Percentiles rank a stretch among this genome's conserved stretches.
Conservation (phyloP, 2,888 invertebrate genomes). For the Hydroisotoma schaefferi region DNA sequence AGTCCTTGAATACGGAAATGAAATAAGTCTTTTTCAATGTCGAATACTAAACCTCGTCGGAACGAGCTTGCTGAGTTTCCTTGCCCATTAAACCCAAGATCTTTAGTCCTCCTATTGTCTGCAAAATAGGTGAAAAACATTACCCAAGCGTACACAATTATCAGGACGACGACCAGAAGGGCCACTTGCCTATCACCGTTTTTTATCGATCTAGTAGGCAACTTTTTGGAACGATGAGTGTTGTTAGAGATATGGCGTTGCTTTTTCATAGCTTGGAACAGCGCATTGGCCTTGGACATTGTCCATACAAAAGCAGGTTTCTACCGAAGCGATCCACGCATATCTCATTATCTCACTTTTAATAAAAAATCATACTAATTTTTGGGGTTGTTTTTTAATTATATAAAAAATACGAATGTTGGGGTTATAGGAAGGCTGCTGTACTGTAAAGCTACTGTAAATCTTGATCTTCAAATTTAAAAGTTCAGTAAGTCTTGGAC, state of each 20-base stretch:
- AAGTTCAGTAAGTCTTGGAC: no score
- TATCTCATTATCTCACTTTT: no score
- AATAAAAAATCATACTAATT: no score
- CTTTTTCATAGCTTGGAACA: background rate
- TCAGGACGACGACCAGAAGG: background rate
- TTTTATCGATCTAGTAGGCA: background rate
- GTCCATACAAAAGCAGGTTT: background rate
- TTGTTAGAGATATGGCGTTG: background rate
- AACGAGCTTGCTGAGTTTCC: slow-evolving; percentile 4
- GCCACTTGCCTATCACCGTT: background rate
- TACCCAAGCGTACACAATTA: slow-evolving; percentile 6
- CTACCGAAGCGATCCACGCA: no score
- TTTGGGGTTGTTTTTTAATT: no score
- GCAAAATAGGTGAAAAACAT: background rate
- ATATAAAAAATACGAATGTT: no score
- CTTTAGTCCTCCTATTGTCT: no score
- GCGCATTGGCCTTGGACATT: background rate
- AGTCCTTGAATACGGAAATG: slow-evolving; percentile 31
- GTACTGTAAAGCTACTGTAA: no score
- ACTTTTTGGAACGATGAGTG: background rate
- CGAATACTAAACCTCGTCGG: slow-evolving; percentile 18
- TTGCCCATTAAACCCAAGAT: no score
- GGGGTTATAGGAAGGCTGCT: no score
- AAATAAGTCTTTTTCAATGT: slow-evolving; percentile 26
- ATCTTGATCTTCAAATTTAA: no score